Conservation (phyloP, 2,113 vertebrate genomes). For the Macquaria ambigua region DNA sequence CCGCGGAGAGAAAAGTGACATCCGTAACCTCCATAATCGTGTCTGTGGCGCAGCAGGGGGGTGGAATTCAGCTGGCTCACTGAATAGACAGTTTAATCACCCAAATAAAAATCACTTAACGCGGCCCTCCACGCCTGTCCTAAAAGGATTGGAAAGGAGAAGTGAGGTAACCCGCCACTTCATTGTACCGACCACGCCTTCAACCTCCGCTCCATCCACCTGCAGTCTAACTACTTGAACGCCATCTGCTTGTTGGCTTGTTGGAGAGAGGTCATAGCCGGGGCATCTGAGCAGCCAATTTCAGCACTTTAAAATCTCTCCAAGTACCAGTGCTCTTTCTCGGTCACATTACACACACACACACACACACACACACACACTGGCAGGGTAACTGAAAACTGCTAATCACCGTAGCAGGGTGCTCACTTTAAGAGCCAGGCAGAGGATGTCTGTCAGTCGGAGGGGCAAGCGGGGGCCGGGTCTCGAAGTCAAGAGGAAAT, state of each 20-base stretch:
- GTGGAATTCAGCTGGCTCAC: conserved; percentile 50
- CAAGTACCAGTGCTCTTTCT: conserved; percentile 38
- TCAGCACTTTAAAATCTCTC: conserved; percentile 62
- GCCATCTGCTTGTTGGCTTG: conserved; percentile 65
- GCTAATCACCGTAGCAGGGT: conserved; percentile 73
- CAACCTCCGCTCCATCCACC: conserved; percentile 56
- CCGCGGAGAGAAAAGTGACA: conserved; percentile 50
- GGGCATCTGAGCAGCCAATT: conserved; percentile 66
- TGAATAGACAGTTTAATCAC: conserved; percentile 70
- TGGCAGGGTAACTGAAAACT: conserved; percentile 60
- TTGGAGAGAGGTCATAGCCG: conserved; percentile 58
- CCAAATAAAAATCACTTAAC: conserved; percentile 74
- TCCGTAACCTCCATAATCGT: conserved; percentile 50
- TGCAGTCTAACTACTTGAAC: conserved; percentile 53
- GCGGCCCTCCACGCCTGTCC: conserved; percentile 42
- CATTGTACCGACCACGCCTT: conserved; percentile 48
- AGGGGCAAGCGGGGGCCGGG: conserved; percentile 6
- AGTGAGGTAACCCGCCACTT: conserved; percentile 55
- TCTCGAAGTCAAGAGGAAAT: conserved; percentile 39
- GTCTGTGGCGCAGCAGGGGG: conserved; percentile 51
- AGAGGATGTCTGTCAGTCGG: conserved; percentile 54
- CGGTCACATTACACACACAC: conserved; percentile 41
- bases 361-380: conserved; percentile 36
- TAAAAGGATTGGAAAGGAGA: conserved; percentile 62
- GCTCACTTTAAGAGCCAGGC: conserved; percentile 59